Base-by-base conservation (phyloP, 2,797 vertebrate genomes). In the Darevskia mixta region DNA sequence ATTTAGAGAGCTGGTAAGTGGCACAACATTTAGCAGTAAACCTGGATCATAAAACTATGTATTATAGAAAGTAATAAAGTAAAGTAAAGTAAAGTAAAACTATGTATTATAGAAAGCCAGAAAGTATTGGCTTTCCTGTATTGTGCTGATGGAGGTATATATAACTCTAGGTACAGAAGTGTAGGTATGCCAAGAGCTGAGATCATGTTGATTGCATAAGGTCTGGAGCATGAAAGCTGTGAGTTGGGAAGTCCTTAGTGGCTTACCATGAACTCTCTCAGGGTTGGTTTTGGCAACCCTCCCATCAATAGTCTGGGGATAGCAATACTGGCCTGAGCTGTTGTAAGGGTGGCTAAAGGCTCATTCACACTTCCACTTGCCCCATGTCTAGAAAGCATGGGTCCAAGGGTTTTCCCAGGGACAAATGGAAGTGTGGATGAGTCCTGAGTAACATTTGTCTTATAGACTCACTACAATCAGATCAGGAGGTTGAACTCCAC, bases 1-100 rank as follows among this genome's bases (percentile, higher is more conserved):
- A 93, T 95, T 92, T 87, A 89, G 71, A 81, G 87, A 90, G 77
- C 27, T 93, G 91, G 87, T 89, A 92, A 80, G 17, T 87, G 92
- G 90, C 82, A 87, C 92, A 27, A 64, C 76, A 35, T 91, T 94
- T 92, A 93, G 64, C 86, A 64, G 71, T 85, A 89, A 85, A 89
- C 69, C 69, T 49, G 78, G 78, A 58, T 81, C 58, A 73, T 79
- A 88, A 88, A 80, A 75, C 61, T 38, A 55, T 9, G 3, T 55
- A 86, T 58, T 80, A 43, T 69, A n/a, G n/a, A n/a, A n/a, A n/a
- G n/a, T n/a, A n/a, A n/a, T n/a, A n/a, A n/a, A n/a, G n/a, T n/a
- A n/a, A n/a, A n/a, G n/a, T n/a, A n/a, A n/a, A n/a, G n/a, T n/a
- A n/a, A n/a, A n/a, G n/a, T 79, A 88, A 88, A 80, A 75, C 61